Conservation (phyloP, 2,888 invertebrate species). For the Pseudococcus longispinus region DNA sequence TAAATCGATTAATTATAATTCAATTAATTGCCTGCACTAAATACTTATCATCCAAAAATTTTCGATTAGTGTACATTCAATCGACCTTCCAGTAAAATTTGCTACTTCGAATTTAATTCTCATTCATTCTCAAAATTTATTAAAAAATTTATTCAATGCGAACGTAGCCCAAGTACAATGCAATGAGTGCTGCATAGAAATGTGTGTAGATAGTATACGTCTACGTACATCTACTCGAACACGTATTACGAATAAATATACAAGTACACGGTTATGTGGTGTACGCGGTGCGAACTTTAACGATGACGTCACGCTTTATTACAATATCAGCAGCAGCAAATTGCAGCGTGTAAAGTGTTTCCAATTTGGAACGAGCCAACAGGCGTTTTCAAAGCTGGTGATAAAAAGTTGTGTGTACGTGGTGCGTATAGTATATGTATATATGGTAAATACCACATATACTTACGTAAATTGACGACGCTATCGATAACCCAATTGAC, state of each 20-base stretch:
- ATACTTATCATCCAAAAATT: too few species aligned
- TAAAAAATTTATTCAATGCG: not conserved
- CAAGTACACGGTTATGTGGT: not conserved
- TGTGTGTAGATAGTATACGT: not conserved
- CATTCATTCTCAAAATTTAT: not conserved
- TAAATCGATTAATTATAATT: too few species aligned
- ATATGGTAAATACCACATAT: not conserved
- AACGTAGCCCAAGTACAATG: not conserved
- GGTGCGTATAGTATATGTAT: not conserved
- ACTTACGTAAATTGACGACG: not conserved
- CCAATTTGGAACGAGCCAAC: not conserved
- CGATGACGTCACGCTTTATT: slow-evolving; percentile 34
- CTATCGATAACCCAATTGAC: slow-evolving; percentile 8
- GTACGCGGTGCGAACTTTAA: not conserved
- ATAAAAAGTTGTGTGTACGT: not conserved
- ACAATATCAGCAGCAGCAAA: slow-evolving; percentile 22
- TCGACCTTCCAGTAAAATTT: too few species aligned
- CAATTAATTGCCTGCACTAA: too few species aligned
- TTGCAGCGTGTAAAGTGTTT: not conserved
- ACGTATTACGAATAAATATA: not conserved
- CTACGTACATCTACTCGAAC: not conserved
- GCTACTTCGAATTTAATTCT: too few species aligned
- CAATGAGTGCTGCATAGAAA: slow-evolving; percentile 6
- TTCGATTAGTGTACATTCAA: too few species aligned
- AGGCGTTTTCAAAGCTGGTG: not conserved